Evolutionary conservation across 92 coral and sea anemone genomes (phyloP), one percentile per base, ranked within the genome.

Genomic region (Porites lobata): DNA sequence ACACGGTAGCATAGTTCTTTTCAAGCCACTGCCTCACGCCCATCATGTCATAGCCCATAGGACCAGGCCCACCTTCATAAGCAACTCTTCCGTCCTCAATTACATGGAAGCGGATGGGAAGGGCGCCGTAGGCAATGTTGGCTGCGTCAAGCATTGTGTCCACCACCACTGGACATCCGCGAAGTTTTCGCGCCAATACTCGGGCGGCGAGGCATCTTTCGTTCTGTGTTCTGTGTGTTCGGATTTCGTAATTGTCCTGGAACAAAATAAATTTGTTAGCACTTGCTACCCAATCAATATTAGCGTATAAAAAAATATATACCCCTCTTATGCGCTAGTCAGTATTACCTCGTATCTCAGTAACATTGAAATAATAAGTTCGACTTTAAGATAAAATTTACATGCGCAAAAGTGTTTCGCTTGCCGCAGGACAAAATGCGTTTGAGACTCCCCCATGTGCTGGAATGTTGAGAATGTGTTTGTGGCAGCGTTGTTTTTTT

Each of bases 21-120:
- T 47, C 68, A 75, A 96, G 89, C 99, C 99, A 96, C 47, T 90
- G 90, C 61, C 90, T 85, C 17, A 96, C 84, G 51, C 87, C 97
- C 2, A 87, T 82, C 68, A 95, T 57, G 21, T 87, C 75, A 73
- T 96, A 96, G 2, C 99, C 99, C 85, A 82, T 90, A 4, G 99
- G 99, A 38, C 99, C 99, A n/a, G 96, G 74, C 20, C 96, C 97
- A 10, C 99, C 99, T 53, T 90, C 96, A 82, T 96, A 93, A 70
- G 81, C 94, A 83, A 95, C 90, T 76, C 79, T 92, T 68, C 90
- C 82, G 66, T 95, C 89, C 58, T 79, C 66, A 4, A 96, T 88
- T 69, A 90, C 89, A 85, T 96, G 94, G 19, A 96, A 90, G 69
- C 99, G 83, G 72, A 95, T 96, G 7, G 99, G 99, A 10, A 96